A percentile compares a stretch with the other conserved stretches of the same genome.
phyloP scores from a whole-genome alignment of 2,888 invertebrate species.

The Plagodis dolabraria region DNA sequence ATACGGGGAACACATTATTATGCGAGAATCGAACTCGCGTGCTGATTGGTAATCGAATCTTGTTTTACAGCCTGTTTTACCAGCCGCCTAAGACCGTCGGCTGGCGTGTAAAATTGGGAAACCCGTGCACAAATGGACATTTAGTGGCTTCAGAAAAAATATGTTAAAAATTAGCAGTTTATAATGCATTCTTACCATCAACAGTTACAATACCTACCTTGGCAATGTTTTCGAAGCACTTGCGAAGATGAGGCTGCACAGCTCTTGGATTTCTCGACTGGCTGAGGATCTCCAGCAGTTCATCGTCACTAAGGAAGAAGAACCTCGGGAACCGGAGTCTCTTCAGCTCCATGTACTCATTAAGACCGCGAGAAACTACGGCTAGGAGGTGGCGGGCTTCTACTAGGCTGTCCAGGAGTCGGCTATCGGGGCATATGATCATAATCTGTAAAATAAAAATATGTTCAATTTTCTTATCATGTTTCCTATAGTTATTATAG shows the following conservation, averaged over 20 bases:
- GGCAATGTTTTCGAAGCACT: constrained; percentile 93
- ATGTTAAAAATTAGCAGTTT: no score
- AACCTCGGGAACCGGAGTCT: constrained; percentile 89
- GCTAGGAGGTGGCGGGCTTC: constrained; percentile 89
- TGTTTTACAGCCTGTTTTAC: no score
- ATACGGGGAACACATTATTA: no score
- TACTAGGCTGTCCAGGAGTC: constrained; percentile 87
- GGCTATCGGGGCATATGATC: constrained; percentile 86
- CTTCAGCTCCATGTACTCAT: constrained; percentile 92
- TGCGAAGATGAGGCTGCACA: constrained; percentile 92
- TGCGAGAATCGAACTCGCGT: no score
- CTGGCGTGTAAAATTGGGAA: neutral
- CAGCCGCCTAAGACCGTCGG: no score
- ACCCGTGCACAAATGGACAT: neutral
- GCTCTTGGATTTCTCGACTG: constrained; percentile 91
- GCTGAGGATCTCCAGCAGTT: constrained; percentile 91
- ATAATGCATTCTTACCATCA: no score
- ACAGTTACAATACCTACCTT: constrained; percentile 59
- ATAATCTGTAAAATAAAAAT: constrained; percentile 80
- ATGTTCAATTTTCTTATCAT: no score
- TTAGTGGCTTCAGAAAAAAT: no score
- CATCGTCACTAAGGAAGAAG: constrained; percentile 94
- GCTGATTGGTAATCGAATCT: no score
- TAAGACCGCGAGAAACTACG: constrained; percentile 90
- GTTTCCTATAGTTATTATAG: no score